Evolutionary conservation across 1,140 invertebrate genomes (phyloP), one percentile per base, ranked within the genome.

Genomic region (Hyphantria cunea): DNA sequence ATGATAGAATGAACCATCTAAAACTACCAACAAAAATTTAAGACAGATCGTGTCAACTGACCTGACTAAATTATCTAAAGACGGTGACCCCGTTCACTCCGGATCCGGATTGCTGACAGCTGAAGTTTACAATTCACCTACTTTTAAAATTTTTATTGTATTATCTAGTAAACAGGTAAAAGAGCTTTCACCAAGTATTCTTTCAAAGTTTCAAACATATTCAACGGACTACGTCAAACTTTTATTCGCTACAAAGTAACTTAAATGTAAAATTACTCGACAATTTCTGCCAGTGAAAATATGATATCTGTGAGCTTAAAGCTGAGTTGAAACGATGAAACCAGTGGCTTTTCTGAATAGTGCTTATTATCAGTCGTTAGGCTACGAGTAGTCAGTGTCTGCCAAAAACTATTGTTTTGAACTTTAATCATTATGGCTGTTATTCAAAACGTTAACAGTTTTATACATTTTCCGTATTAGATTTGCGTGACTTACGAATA

Each of bases 331-430:
- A 45, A 56, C 53, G 53, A 11, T 65, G 64, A 60, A 74, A 70
- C 67, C 74, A 71, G 50, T 68, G 69, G 64, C 39, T 73, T 64
- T 65, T 51, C 62, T 76, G 69, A 80, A 80, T 78, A 59, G 64
- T 25, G 44, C 53, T 64, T 42, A 67, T 52, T 80, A 77, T 75
- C 74, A 67, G 67, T 63, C 50, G 66, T 48, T 67, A 44, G 17
- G n/a, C 31, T 56, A 32, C 71, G 68, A 68, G 64, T 59, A 64
- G 56, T 49, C 63, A 45, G 44, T 56, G 53, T 32, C 62, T 25
- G 50, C 68, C 59, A 58, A 72, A 68, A 72, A 72, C 63, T 55
- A 64, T 55, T 64, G 62, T 64, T 64, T 64, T 51, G 39, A 54
- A 64, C 52, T 64, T 56, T 55, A 64, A 56, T 56, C 53, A 17